Conservation (phyloP, 2,888 invertebrate genomes). For the Encarsia formosa region DNA sequence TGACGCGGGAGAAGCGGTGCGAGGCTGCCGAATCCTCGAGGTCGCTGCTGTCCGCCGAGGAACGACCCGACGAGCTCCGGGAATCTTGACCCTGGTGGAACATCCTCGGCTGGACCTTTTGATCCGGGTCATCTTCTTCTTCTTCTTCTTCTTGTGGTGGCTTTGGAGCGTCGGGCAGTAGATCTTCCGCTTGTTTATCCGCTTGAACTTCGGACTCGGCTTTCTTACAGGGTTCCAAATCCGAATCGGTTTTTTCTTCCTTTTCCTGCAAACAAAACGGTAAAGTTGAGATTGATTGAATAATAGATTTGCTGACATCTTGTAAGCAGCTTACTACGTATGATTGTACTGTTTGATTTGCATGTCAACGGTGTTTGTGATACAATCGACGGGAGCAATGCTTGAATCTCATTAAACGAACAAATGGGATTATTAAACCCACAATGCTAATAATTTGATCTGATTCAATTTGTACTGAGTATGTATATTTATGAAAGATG, state of each 20-base stretch:
- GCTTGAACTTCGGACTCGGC: neutral
- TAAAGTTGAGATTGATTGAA: neutral
- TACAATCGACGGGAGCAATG: too few relatives aligned
- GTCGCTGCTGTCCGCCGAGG: constrained; percentile 49
- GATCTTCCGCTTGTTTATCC: neutral
- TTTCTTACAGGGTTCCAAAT: neutral
- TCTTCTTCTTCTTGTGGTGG: constrained; percentile 2
- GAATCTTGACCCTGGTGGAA: constrained; percentile 40
- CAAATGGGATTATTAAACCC: too few relatives aligned
- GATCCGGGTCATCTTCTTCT: neutral
- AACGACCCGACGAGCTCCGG: constrained; percentile 47
- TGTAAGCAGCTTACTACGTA: too few relatives aligned
- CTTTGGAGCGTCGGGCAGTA: neutral
- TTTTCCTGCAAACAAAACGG: constrained; percentile 1
- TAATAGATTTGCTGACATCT: neutral
- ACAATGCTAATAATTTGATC: too few relatives aligned
- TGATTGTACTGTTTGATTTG: too few relatives aligned
- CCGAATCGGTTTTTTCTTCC: constrained; percentile 13
- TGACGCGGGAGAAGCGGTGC: constrained; percentile 48
- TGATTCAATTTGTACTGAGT: too few relatives aligned
- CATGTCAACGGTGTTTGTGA: too few relatives aligned
- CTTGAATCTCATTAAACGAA: too few relatives aligned
- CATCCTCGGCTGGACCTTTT: constrained; percentile 34
- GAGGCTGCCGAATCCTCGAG: constrained; percentile 40
- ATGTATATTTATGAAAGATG: too few relatives aligned